These are phyloP conservation scores for Cerastis leucographa DNA, from an alignment of 2,888 invertebrate species.

Conservation along the genomic window DNA sequence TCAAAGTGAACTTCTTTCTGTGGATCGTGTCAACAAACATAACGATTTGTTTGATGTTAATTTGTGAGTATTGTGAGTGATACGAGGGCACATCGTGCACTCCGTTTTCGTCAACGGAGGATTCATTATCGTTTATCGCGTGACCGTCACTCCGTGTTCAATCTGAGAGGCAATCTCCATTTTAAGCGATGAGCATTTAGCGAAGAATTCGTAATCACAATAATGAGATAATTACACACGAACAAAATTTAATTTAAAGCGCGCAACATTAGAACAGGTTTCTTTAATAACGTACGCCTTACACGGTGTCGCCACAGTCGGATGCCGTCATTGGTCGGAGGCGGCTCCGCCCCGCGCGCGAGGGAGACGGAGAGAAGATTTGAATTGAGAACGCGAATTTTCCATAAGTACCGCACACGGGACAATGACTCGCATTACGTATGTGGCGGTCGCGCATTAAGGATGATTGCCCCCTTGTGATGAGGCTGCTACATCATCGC, in stretches of 20 bases:
- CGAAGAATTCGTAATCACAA: conserved; percentile 90
- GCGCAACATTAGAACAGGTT: conserved; percentile 91
- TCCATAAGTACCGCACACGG: conserved; percentile 90
- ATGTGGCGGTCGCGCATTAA: conserved; percentile 90
- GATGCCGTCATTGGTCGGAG: conserved; percentile 89
- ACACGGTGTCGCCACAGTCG: conserved; percentile 89
- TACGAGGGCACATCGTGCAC: conserved; percentile 71
- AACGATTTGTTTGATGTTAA: conserved; percentile 83
- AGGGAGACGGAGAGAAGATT: conserved; percentile 90
- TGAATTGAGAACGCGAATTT: conserved; percentile 91
- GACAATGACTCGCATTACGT: conserved; percentile 91
- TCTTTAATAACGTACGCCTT: conserved; percentile 91
- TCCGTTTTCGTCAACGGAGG: conserved; percentile 72
- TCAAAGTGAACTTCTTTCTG: conserved; percentile 84
- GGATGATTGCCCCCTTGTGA: conserved; percentile 90
- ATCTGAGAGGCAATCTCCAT: conserved; percentile 85
- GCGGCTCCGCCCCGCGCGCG: conserved; percentile 90
- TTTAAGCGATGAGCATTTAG: conserved; percentile 89
- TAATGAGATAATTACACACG: conserved; percentile 91
- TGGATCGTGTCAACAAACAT: conserved; percentile 83
- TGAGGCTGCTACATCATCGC: conserved; percentile 89
- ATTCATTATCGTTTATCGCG: conserved; percentile 79
- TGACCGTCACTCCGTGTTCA: conserved; percentile 79
- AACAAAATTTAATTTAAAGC: conserved; percentile 91
- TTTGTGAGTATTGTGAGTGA: conserved; percentile 74